Conservation (phyloP, 1,140 invertebrate genomes). For the Pollicipes pollicipes region DNA sequence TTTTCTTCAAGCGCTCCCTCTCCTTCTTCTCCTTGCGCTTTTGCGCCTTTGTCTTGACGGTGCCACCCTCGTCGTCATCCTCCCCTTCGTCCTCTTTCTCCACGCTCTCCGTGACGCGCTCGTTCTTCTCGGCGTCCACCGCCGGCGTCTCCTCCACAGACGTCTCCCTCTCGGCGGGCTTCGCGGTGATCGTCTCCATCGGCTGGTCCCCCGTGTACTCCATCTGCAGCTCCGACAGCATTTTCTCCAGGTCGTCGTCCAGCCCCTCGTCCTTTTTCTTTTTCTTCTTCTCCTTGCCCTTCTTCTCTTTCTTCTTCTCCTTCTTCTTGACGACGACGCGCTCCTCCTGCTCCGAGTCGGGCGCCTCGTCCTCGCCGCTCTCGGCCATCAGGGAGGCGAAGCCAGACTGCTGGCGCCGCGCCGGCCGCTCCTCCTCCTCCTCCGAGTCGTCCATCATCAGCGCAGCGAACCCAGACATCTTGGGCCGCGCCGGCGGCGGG, state of each 20-base stretch:
- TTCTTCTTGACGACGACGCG: constrained; percentile 17
- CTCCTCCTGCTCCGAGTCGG: constrained; percentile 11
- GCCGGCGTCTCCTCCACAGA: constrained; percentile 21
- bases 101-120: constrained; percentile 24
- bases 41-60: constrained; percentile 54
- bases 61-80: constrained; percentile 36
- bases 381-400: background rate
- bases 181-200: constrained; percentile 25
- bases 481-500: constrained; percentile 25
- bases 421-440: constrained; percentile 33
- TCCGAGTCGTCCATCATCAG: constrained; percentile 32
- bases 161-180: constrained; percentile 31
- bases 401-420: constrained; percentile 29
- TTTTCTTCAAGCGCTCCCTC: constrained; percentile 26
- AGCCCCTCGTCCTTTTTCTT: constrained; percentile 6
- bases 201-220: constrained; percentile 19
- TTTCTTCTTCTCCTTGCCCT: constrained; percentile 41
- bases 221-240: constrained; percentile 38
- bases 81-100: constrained; percentile 32
- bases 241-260: constrained; percentile 69
- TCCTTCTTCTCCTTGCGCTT: constrained; percentile 78
- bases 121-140: constrained; percentile 19
- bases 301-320: constrained; percentile 36
- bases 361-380: background rate
- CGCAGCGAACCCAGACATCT: constrained; percentile 26